Base-by-base conservation (phyloP, 2,888 invertebrate species). In the Metopia argyrocephala region DNA sequence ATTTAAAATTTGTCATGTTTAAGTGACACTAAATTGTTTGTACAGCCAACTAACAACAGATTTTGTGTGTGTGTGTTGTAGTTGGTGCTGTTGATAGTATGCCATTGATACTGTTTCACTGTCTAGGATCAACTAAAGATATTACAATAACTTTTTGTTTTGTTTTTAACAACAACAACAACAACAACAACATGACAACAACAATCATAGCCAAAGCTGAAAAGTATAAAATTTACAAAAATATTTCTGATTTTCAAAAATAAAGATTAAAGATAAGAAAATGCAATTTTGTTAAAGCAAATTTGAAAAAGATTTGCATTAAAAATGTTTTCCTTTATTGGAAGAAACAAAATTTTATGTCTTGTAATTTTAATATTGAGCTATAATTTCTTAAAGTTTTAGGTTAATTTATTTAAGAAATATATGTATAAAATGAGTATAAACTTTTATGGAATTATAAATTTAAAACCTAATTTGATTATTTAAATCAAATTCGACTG, bases 1-100 rank as follows among this genome's bases (percentile, higher is more conserved):
- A 83, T 83, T 80, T 73, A 64, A 71, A 79, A 78, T 79, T 75
- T 82, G 79, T 79, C 74, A 78, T 79, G 79, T 82, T 78, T 64
- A 82, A 78, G 75, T 79, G 79, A 79, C 70, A 78, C 68, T 79
- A 82, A 82, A 79, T 76, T 76, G 79, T 71, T 76, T 75, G 74
- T 74, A 81, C 81, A 81, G 66, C 65, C 56, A 75, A 71, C 50
- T 61, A 65, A 59, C 50, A 76, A 70, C 46, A 69, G 48, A 65
- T 76, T 81, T 65, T 74, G 74, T 64, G 65, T 64, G 62, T 59
- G 54, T 28, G 46, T 59, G 54, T 27, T 52, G 20, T 38, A 23
- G 57, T 21, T 45, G 18, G 15, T 25, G 54, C 9, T 54, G 4
- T 64, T 48, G 20, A 71, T 61, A 12, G 15, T 38, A n/a, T n/a